Conservation (phyloP, 2,888 invertebrate species). For the Ctenicera cuprea region DNA sequence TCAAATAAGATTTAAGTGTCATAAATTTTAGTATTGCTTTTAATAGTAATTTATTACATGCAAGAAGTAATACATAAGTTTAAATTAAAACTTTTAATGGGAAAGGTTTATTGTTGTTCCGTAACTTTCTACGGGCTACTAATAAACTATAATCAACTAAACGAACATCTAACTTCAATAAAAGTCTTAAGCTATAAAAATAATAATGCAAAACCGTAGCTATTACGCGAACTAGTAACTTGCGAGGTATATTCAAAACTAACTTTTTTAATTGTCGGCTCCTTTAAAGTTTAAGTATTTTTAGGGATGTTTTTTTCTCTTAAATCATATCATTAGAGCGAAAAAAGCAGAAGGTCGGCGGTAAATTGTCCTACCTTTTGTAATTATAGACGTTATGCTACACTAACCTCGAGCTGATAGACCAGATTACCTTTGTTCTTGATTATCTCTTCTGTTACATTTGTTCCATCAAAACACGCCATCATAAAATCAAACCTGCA, state of each 20-base stretch:
- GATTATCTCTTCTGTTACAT: conserved; percentile 19
- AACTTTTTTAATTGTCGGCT: conserved; percentile 46
- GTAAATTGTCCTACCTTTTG: conserved; percentile 47
- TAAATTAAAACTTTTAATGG: conserved; percentile 37
- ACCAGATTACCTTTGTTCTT: conserved; percentile 37
- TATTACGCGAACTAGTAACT: conserved; percentile 6
- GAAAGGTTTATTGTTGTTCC: conserved; percentile 24
- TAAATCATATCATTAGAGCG: conserved; percentile 43
- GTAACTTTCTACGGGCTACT: conserved; percentile 29
- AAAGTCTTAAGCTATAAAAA: conserved; percentile 32
- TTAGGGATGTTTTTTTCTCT: conserved; percentile 32
- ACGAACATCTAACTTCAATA: conserved; percentile 40
- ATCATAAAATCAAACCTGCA: conserved; percentile 9
- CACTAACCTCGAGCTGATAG: conserved; percentile 35
- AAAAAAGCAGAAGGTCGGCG: conserved; percentile 43
- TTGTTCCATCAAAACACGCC: conserved; percentile 17
- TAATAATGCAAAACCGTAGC: conserved; percentile 11
- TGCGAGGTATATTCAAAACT: conserved; percentile 19
- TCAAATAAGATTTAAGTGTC: conserved; percentile 28
- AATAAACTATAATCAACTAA: conserved; percentile 46
- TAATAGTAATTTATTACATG: conserved; percentile 35
- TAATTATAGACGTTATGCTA: conserved; percentile 48
- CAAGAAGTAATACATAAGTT: conserved; percentile 24
- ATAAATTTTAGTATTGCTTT: conserved; percentile 29
- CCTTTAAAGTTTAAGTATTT: conserved; percentile 38